A percentile compares a stretch with the other conserved stretches of the same genome.
phyloP scores from a whole-genome alignment of 1,140 invertebrate genomes.

The Ridgeia piscesae region DNA sequence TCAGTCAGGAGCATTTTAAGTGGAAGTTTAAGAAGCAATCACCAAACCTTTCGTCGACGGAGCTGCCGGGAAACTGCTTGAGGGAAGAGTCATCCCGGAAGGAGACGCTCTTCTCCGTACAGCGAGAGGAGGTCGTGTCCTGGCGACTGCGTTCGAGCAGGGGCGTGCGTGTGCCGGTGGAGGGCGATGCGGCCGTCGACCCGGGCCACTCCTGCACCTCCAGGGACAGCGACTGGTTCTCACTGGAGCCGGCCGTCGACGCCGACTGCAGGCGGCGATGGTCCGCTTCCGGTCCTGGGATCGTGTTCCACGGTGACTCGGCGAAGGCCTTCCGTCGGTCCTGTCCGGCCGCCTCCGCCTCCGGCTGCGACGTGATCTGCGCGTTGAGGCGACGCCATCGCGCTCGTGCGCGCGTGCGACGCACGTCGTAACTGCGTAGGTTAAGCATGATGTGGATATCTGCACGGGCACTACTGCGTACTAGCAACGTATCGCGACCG shows the following conservation, averaged over 20 bases:
- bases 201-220: not conserved
- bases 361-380: not conserved
- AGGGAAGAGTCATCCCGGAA: not conserved
- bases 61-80: not conserved
- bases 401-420: not conserved
- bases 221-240: not conserved
- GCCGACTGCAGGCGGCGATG: not conserved
- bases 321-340: constrained; percentile 8
- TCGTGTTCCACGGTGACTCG: not conserved
- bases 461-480: not conserved
- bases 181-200: not conserved
- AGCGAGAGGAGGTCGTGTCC: not conserved
- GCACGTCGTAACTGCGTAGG: not conserved
- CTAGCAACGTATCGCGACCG: not conserved
- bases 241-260: not conserved
- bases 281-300: not conserved
- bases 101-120: not conserved
- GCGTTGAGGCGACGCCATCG: not conserved
- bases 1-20: not conserved
- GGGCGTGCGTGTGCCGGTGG: not conserved
- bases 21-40: not conserved
- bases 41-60: not conserved
- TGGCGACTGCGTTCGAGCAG: not conserved
- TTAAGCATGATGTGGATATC: not conserved
- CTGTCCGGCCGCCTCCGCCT: not conserved